Base-by-base conservation (phyloP, 1,140 invertebrate species). In the Hesperophylax magnus region DNA sequence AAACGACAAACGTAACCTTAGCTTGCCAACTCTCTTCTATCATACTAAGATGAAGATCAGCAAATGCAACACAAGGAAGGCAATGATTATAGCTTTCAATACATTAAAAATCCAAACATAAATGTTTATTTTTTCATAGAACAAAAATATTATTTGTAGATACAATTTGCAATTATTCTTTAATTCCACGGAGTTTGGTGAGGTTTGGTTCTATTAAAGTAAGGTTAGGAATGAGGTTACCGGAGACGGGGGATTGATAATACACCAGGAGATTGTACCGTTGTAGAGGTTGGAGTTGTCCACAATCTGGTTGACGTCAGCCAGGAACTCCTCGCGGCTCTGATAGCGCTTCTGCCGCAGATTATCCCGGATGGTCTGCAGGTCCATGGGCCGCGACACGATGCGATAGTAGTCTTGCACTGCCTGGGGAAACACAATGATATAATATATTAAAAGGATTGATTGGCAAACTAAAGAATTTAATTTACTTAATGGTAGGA, bases 201-300 rank as follows among this genome's bases (percentile, higher is more conserved):
- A 54, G 14, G n/a, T 14, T 54, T 2, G n/a, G 14, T 54, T 54
- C 53, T 54, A 54, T 54, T n/a, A 2, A 54, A 54, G n/a, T 15
- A 7, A n/a, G 7, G n/a, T 54, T 14, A 15, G 2, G 56, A 58
- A 2, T 6, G 27, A 27, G 27, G 27, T 27, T 27, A 5, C 2
- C 27, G 5, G 27, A 27, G 27, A 27, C 27, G 5, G 27, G 7
- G 39, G 1, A 47, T 47, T 22, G 14, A 31, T 1, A 65, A 1
- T 22, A 27, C 2, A 17, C 1, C 7, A 31, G 18, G 24, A 22
- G 15, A 71, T 82, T 4, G 86, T 86, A 89, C 98, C 98, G 90
- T 99, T 99, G 86, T 99, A 99, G 0, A 97, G 86, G 6, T 92
- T 93, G 14, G 97, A 98, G 89, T 99, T 99, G 86, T 99, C 96